Evolutionary conservation across 2,888 invertebrate species (phyloP).

Genomic region (Isoperla grammatica): DNA sequence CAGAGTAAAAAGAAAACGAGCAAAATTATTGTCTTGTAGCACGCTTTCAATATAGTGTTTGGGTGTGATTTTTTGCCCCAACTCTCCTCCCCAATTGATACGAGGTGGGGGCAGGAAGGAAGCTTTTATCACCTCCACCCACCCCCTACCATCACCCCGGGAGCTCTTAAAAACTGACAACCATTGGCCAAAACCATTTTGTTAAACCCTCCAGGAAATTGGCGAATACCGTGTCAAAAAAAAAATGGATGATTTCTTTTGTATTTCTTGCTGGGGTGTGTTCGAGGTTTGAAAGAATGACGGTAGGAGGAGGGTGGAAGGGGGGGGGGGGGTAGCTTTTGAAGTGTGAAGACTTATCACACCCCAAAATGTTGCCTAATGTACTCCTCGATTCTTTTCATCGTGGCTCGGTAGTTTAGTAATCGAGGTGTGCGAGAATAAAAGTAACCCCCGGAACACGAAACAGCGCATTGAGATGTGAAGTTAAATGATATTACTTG

Average conservation of each 20-base stretch:
- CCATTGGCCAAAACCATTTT: conserved; percentile 7
- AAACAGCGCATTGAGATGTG: too few species aligned
- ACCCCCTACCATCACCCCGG: neutral
- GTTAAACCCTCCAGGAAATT: conserved; percentile 21
- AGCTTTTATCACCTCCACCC: conserved; percentile 4
- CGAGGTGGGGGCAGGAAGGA: conserved; percentile 11
- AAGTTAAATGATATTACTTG: too few species aligned
- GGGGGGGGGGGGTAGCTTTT: neutral
- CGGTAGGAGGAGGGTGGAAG: neutral
- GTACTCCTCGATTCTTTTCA: too few species aligned
- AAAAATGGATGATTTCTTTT: conserved; percentile 14
- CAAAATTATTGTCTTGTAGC: neutral
- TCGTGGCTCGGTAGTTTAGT: too few species aligned
- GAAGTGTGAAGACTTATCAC: too few species aligned
- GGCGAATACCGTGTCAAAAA: conserved; percentile 23
- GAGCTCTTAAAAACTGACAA: neutral
- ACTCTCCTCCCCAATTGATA: neutral
- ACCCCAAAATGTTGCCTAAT: too few species aligned
- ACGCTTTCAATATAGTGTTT: neutral
- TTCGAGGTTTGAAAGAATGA: neutral
- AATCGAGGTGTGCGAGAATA: too few species aligned
- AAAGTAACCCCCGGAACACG: too few species aligned
- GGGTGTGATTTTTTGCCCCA: neutral
- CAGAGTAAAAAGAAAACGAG: neutral
- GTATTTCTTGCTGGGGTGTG: neutral